These are phyloP conservation scores for Phrynocephalus forsythii DNA, from an alignment of 2,797 vertebrate species.

Conservation along the genomic window DNA sequence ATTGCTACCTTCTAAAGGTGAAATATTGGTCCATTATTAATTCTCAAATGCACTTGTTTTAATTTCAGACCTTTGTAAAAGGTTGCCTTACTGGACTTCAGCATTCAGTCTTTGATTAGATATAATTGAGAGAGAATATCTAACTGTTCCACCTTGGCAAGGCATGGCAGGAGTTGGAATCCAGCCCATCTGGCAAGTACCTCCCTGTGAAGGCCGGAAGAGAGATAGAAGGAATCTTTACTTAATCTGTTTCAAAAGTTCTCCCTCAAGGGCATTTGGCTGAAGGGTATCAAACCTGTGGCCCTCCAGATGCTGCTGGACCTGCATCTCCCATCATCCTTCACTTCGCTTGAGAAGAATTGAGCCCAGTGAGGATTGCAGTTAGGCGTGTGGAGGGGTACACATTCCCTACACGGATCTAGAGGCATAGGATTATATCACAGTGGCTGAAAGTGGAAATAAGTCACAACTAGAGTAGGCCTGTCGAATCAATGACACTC, in stretches of 20 bases:
- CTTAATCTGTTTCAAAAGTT: background rate
- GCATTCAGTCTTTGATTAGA: background rate
- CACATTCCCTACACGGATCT: background rate
- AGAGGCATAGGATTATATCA: background rate
- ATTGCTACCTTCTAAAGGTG: conserved; percentile 37
- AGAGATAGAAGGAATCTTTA: background rate
- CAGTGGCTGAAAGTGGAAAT: too few relatives aligned
- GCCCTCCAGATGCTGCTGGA: background rate
- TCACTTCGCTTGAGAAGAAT: background rate
- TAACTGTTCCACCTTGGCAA: background rate
- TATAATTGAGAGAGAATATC: conserved; percentile 1
- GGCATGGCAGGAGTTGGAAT: background rate
- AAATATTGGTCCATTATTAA: conserved; percentile 26
- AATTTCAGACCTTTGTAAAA: conserved; percentile 22
- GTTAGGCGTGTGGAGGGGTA: background rate
- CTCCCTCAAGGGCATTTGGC: background rate
- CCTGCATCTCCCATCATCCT: background rate
- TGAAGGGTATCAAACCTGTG: background rate
- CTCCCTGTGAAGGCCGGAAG: background rate
- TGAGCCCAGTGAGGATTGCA: too few relatives aligned
- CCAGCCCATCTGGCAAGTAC: background rate
- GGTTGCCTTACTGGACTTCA: background rate
- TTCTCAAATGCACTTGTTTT: conserved; percentile 1
- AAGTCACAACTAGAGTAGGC: too few relatives aligned
- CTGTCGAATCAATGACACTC: too few relatives aligned